Percentiles rank a stretch among this genome's conserved stretches.
phyloP scores from a whole-genome alignment of 1,140 invertebrate species.

The roundworm (Caenorhabditis elegans) region WBcel235 BX284604.4:12433501-12434000 shows the following conservation, averaged over 20 bases:
- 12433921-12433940: background rate
- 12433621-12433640: background rate
- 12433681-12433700: background rate
- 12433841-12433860: background rate
- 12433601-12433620: background rate
- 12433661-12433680: too few relatives aligned
- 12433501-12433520: background rate
- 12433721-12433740: conserved; percentile 5
- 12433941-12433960: background rate
- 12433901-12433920: background rate
- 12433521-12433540: background rate
- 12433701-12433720: conserved; percentile 6
- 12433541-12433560: background rate
- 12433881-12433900: background rate
- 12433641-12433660: too few relatives aligned
- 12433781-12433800: background rate
- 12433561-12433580: background rate
- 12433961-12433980: background rate
- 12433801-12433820: background rate
- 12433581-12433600: background rate
- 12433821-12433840: background rate
- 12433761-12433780: background rate
- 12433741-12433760: background rate
- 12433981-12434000: background rate
- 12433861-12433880: background rate